Evolutionary conservation across 2,888 invertebrate genomes (phyloP).

Genomic region (Helicoverpa assulta): DNA sequence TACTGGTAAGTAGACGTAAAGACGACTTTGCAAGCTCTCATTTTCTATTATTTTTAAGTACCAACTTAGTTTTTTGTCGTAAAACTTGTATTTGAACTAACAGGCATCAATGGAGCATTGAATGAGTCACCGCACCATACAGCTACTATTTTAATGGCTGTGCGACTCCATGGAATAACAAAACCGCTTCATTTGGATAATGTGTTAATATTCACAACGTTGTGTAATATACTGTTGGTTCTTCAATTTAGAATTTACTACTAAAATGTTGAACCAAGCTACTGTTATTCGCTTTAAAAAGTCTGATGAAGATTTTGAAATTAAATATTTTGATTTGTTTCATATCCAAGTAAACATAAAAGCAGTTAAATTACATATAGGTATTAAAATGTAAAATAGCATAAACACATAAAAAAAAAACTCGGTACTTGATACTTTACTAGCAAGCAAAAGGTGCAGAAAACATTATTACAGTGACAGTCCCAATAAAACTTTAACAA

Average conservation of each 20-base stretch:
- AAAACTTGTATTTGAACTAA: conserved; percentile 21
- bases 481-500: background rate
- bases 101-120: conserved; percentile 36
- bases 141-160: conserved; percentile 16
- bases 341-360: no score
- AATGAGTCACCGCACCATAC: conserved; percentile 36
- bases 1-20: no score
- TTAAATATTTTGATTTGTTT: no score
- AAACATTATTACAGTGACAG: no score
- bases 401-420: no score
- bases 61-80: background rate
- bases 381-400: no score
- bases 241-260: background rate
- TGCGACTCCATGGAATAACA: conserved; percentile 29
- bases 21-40: no score
- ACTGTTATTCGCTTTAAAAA: background rate
- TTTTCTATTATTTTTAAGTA: no score
- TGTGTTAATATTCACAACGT: conserved; percentile 9
- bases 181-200: conserved; percentile 8
- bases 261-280: background rate
- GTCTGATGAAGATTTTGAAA: no score
- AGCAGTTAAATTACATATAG: no score
- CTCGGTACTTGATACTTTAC: no score
- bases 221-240: conserved; percentile 3
- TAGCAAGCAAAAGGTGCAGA: no score